Conservation (phyloP, 2,888 invertebrate genomes). For the Slavum lentiscoides region DNA sequence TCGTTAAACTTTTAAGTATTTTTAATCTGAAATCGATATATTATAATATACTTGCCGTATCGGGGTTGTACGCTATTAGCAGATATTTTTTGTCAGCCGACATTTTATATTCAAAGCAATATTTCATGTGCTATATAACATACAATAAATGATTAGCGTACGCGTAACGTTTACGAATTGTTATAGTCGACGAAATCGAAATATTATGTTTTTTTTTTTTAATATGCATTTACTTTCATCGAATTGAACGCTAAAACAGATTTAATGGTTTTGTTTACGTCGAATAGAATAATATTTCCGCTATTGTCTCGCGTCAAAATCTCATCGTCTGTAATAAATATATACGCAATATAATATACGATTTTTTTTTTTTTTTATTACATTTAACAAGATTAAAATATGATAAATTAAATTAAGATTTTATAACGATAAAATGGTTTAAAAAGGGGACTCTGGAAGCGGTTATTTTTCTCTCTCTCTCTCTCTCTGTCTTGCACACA, state of each 20-base stretch:
- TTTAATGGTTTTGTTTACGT: conserved; percentile 14
- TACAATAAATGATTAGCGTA: not conserved
- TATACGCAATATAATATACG: too few species aligned
- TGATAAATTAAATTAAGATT: too few species aligned
- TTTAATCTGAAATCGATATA: too few species aligned
- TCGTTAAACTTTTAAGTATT: too few species aligned
- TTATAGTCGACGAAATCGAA: not conserved
- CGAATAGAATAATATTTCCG: conserved; percentile 20
- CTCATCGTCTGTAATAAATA: conserved; percentile 8
- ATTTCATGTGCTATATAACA: conserved; percentile 20
- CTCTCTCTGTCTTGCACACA: too few species aligned
- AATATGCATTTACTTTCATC: conserved; percentile 28
- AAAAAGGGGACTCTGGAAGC: too few species aligned
- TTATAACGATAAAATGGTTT: too few species aligned
- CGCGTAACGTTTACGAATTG: not conserved
- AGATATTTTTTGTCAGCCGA: conserved; percentile 71
- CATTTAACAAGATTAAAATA: too few species aligned
- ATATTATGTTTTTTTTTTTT: not conserved
- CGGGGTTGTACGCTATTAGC: conserved; percentile 67
- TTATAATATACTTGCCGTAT: conserved; percentile 64
- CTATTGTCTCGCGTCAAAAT: conserved; percentile 9
- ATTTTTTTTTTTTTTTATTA: too few species aligned
- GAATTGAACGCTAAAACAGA: conserved; percentile 37
- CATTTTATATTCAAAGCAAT: conserved; percentile 58
- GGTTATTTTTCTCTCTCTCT: too few species aligned